Evolutionary conservation across 2,113 vertebrate genomes (phyloP).

Genomic region (Malurus melanocephalus): DNA sequence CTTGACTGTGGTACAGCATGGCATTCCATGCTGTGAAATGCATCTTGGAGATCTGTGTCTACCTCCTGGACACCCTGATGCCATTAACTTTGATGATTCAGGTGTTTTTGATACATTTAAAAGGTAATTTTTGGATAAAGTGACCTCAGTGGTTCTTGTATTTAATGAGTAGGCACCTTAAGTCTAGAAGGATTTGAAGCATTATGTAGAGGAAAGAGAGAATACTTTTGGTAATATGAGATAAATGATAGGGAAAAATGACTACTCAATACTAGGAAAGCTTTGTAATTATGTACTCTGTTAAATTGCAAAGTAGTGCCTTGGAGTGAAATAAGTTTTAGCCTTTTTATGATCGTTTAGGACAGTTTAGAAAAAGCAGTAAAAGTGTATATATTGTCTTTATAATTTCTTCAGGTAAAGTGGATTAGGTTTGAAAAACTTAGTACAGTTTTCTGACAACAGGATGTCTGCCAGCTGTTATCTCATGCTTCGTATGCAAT

Average conservation of each 20-base stretch:
- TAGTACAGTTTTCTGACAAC: neutral
- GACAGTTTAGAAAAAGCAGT: neutral
- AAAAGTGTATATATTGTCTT: neutral
- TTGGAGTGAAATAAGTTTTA: neutral
- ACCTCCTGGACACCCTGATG: constrained; percentile 96
- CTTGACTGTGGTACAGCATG: constrained; percentile 97
- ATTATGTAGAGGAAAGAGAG: neutral
- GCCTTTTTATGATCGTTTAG: neutral
- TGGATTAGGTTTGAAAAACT: neutral
- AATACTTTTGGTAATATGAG: neutral
- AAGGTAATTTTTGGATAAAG: constrained; percentile 82
- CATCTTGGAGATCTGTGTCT: constrained; percentile 94
- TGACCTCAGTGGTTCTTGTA: constrained; percentile 52
- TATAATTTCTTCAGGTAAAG: neutral
- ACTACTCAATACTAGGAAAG: neutral
- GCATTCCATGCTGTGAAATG: constrained; percentile 97
- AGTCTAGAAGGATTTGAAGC: constrained; percentile 6
- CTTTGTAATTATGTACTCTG: neutral
- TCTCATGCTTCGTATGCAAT: neutral
- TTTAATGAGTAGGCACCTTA: constrained; percentile 46
- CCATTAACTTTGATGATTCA: constrained; percentile 98
- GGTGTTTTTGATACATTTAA: constrained; percentile 99
- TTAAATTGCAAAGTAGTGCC: neutral
- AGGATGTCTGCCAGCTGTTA: neutral
- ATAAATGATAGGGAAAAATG: neutral